Conservation (phyloP, 1,140 invertebrate species). For the Lepeophtheirus salmonis region DNA sequence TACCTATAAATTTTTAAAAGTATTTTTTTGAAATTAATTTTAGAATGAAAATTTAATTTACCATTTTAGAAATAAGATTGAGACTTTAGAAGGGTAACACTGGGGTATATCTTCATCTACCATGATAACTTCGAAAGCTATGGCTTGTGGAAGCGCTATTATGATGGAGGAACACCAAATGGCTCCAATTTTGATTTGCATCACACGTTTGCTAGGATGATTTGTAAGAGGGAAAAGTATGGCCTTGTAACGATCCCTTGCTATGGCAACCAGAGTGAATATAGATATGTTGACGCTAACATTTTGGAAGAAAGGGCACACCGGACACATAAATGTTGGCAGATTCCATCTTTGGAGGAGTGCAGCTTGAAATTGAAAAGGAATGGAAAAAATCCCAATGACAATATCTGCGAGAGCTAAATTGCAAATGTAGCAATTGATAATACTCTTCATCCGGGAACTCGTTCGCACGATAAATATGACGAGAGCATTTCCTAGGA, state of each 20-base stretch:
- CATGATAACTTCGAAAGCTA: constrained; percentile 23
- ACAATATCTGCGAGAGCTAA: constrained; percentile 54
- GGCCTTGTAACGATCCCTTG: constrained; percentile 54
- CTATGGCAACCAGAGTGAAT: constrained; percentile 58
- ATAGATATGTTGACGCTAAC: constrained; percentile 58
- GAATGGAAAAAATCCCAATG: constrained; percentile 53
- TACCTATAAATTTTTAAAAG: constrained; percentile 34
- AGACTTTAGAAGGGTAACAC: constrained; percentile 26
- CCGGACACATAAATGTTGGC: constrained; percentile 59
- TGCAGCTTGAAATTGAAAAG: constrained; percentile 64
- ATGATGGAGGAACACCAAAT: constrained; percentile 26
- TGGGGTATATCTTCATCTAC: constrained; percentile 32
- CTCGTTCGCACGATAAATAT: constrained; percentile 50
- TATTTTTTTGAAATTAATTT: too few species aligned
- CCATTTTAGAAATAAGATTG: background rate
- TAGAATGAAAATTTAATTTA: background rate
- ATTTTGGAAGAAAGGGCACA: constrained; percentile 56
- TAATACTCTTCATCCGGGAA: constrained; percentile 42
- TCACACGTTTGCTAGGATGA: constrained; percentile 37
- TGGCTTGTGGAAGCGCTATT: constrained; percentile 24
- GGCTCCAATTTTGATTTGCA: constrained; percentile 23
- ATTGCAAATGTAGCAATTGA: constrained; percentile 61
- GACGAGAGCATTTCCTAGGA: constrained; percentile 57
- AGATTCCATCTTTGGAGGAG: constrained; percentile 56
- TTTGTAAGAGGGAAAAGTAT: constrained; percentile 53